Evolutionary conservation across 2,888 invertebrate species (phyloP).

Genomic region (Copidosoma aretas): DNA sequence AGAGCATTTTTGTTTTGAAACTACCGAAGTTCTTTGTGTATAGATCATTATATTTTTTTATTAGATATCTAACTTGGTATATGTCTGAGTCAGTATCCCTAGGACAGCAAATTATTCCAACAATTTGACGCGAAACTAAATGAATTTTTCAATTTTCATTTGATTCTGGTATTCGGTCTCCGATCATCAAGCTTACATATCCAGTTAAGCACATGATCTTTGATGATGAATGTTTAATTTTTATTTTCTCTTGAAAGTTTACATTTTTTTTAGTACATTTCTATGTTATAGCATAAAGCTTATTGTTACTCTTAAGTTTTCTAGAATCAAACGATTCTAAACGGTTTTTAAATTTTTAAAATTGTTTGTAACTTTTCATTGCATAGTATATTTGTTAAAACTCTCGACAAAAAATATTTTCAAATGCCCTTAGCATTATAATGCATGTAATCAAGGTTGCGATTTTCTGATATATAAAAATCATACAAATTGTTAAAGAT

Average conservation of each 20-base stretch:
- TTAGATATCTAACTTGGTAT: conserved; percentile 13
- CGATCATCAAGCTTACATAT: conserved; percentile 35
- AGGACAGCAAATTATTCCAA: conserved; percentile 27
- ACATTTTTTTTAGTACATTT: too few relatives aligned
- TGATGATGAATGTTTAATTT: conserved; percentile 34
- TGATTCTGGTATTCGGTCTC: conserved; percentile 16
- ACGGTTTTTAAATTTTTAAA: too few relatives aligned
- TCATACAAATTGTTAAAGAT: not conserved
- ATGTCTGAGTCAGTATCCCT: conserved; percentile 23
- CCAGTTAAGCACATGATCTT: conserved; percentile 30
- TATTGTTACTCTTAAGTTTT: too few relatives aligned
- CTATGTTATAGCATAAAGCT: too few relatives aligned
- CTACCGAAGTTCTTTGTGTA: conserved; percentile 23
- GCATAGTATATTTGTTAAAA: too few relatives aligned
- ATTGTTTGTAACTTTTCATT: too few relatives aligned
- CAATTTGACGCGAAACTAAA: conserved; percentile 27
- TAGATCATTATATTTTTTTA: conserved; percentile 23
- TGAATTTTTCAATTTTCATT: conserved; percentile 34
- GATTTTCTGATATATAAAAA: not conserved
- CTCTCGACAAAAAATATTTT: too few relatives aligned
- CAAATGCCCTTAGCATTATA: too few relatives aligned
- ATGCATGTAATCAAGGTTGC: too few relatives aligned
- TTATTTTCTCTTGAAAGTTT: conserved; percentile 5
- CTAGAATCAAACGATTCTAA: too few relatives aligned
- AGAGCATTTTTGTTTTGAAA: conserved; percentile 1